Evolutionary conservation across 2,888 invertebrate genomes (phyloP).

Genomic region (Anthophora plumipes): DNA sequence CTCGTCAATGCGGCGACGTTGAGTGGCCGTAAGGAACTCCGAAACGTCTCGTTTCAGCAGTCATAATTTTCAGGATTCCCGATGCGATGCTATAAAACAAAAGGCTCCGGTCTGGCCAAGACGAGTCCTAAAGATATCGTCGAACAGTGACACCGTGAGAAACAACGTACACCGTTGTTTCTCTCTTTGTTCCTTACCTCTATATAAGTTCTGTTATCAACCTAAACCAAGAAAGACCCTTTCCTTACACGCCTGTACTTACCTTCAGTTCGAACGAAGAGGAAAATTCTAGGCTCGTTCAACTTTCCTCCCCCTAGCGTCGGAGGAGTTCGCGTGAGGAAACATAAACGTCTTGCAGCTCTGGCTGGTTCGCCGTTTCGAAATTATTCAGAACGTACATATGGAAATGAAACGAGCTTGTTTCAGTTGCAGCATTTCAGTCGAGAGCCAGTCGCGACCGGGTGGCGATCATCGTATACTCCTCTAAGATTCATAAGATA

Average conservation of each 20-base stretch:
- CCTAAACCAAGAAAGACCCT: not conserved
- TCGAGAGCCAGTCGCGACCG: conserved; percentile 4
- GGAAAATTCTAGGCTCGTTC: conserved; percentile 28
- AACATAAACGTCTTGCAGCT: conserved; percentile 37
- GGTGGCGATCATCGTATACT: not conserved
- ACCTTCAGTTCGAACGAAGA: conserved; percentile 26
- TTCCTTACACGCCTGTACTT: conserved; percentile 4
- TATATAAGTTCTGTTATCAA: conserved; percentile 57
- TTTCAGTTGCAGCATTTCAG: conserved; percentile 9
- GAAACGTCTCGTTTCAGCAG: conserved; percentile 43
- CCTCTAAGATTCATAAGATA: conserved; percentile 26
- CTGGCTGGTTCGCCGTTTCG: not conserved
- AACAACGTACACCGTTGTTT: conserved; percentile 22
- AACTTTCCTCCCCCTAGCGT: not conserved
- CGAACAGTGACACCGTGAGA: conserved; percentile 55
- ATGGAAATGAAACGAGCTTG: conserved; percentile 47
- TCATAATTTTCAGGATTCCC: conserved; percentile 57
- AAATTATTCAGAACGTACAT: conserved; percentile 45
- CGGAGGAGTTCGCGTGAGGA: not conserved
- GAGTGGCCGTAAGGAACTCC: conserved; percentile 46
- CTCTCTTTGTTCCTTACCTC: conserved; percentile 13
- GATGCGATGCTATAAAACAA: conserved; percentile 61
- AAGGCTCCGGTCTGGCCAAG: conserved; percentile 24
- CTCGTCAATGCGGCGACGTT: conserved; percentile 42
- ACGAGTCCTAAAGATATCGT: conserved; percentile 61